Conservation (phyloP, 2,113 vertebrate genomes). For the Mesocricetus auratus region DNA sequence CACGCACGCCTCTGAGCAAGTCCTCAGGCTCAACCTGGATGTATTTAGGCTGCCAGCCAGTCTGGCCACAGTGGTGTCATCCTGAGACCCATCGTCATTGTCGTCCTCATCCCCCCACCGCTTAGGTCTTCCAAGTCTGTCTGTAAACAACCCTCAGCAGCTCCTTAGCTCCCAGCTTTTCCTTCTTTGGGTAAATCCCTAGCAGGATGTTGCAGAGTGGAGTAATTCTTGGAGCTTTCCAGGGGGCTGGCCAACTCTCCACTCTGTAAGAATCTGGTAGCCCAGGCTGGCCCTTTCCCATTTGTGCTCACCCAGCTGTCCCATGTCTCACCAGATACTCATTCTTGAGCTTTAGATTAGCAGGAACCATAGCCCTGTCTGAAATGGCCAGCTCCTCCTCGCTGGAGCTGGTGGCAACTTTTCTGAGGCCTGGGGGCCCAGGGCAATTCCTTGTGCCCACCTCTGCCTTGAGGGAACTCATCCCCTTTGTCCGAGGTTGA, state of each 20-base stretch:
- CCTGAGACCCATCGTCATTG: not conserved
- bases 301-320: not conserved
- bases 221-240: not conserved
- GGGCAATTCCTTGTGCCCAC: not conserved
- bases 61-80: not conserved
- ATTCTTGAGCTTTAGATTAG: not conserved
- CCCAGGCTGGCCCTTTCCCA: not conserved
- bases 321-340: not conserved
- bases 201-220: not conserved
- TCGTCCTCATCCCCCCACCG: not conserved
- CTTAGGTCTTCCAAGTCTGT: not conserved
- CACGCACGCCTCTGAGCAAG: not conserved
- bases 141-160: conserved; percentile 54
- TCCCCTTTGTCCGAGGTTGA: not conserved
- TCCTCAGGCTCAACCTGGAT: not conserved
- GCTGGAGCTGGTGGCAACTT: not conserved
- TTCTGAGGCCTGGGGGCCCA: not conserved
- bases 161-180: conserved; percentile 25
- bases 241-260: not conserved
- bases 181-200: conserved; percentile 71
- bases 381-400: not conserved
- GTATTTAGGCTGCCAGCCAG: not conserved
- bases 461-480: not conserved
- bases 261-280: not conserved
- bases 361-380: not conserved